phyloP scores from a whole-genome alignment of 2,797 vertebrate genomes.

The Helarctos malayanus region DNA sequence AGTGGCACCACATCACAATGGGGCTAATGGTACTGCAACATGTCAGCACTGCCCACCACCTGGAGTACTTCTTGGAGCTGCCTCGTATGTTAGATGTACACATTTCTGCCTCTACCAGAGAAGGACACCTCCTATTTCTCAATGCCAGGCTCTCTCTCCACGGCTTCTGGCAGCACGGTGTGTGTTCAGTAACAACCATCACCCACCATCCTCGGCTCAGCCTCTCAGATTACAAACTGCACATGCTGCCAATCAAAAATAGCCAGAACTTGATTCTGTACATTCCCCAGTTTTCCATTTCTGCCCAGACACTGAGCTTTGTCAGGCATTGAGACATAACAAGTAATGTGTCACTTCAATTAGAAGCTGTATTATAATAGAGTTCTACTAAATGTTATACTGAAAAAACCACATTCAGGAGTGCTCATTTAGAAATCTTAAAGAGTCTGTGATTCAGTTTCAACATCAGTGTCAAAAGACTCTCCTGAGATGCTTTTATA shows the following conservation, averaged over 20 bases:
- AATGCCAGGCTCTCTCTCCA: neutral
- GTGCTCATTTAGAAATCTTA: conserved; percentile 66
- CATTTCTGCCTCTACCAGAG: neutral
- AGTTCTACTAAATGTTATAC: conserved; percentile 27
- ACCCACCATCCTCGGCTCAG: neutral
- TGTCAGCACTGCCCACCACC: neutral
- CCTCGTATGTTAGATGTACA: neutral
- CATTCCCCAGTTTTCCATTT: conserved; percentile 27
- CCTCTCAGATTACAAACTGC: conserved; percentile 61
- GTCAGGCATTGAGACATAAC: neutral
- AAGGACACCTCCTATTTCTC: neutral
- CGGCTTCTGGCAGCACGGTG: neutral
- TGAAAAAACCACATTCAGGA: conserved; percentile 43
- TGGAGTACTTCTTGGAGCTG: neutral
- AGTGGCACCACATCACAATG: neutral
- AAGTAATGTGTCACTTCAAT: conserved; percentile 16
- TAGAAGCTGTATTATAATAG: conserved; percentile 14
- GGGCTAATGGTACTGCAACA: neutral
- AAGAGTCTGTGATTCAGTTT: conserved; percentile 65
- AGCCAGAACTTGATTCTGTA: conserved; percentile 66
- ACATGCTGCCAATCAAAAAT: conserved; percentile 78
- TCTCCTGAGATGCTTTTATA: conserved; percentile 51
- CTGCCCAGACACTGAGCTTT: conserved; percentile 1
- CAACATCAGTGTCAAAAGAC: neutral
- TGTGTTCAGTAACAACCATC: neutral